Percentiles rank a stretch among this genome's conserved stretches.
Conservation (phyloP, 2,888 invertebrate species). For the Parascotia fuliginaria region DNA sequence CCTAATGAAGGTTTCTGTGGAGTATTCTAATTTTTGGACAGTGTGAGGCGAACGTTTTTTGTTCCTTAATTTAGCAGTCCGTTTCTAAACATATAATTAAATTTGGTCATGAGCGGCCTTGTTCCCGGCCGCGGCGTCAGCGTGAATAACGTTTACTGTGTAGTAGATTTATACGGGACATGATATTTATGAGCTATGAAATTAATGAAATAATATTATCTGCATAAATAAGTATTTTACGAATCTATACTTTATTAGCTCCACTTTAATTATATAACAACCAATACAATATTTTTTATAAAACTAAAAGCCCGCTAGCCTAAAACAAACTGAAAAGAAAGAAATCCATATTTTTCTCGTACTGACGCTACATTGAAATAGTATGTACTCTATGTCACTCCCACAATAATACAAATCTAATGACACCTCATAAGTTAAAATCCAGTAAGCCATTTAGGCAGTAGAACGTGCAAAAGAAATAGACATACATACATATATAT, state of each 20-base stretch:
- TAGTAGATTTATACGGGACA: slow-evolving; percentile 3
- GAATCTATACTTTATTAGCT: not conserved
- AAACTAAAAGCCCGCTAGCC: no score
- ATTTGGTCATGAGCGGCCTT: slow-evolving; percentile 21
- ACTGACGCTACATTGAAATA: no score
- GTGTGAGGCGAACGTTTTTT: slow-evolving; percentile 28
- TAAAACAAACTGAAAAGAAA: no score
- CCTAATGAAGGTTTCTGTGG: slow-evolving; percentile 45
- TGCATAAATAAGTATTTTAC: not conserved
- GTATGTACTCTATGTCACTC: no score
- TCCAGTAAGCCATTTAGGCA: no score
- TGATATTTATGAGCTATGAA: slow-evolving; percentile 7
- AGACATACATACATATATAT: no score
- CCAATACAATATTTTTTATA: no score
- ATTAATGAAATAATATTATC: not conserved
- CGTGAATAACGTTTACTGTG: slow-evolving; percentile 13
- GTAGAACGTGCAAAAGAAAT: no score
- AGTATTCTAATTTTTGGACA: slow-evolving; percentile 41
- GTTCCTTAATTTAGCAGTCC: slow-evolving; percentile 34
- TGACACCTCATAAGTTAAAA: no score
- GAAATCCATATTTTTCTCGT: no score
- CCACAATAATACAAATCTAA: no score
- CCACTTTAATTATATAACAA: no score
- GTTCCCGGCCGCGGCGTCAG: slow-evolving; percentile 14
- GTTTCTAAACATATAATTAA: slow-evolving; percentile 33